These are phyloP conservation scores for Caracal caracal DNA, from an alignment of 2,113 vertebrate genomes.

Conservation along the genomic window DNA sequence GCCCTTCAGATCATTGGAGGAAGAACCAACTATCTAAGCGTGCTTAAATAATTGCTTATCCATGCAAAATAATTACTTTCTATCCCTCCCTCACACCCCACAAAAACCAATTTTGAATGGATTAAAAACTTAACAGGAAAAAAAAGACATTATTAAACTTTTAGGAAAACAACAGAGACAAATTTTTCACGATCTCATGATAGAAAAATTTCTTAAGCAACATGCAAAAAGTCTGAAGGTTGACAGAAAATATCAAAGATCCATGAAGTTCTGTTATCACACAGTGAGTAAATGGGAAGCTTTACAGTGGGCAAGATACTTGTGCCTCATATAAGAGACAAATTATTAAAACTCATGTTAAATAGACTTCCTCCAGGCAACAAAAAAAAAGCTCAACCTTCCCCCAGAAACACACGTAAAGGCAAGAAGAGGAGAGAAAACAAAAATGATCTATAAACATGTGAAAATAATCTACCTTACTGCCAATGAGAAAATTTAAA, in stretches of 20 bases:
- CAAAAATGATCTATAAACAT: not conserved
- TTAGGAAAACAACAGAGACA: not conserved
- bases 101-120: not conserved
- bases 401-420: not conserved
- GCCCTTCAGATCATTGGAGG: not conserved
- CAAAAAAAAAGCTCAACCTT: not conserved
- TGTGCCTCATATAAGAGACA: not conserved
- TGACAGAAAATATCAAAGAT: not conserved
- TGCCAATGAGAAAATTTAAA: not conserved
- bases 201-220: not conserved
- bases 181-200: not conserved
- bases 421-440: not conserved
- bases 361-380: not conserved
- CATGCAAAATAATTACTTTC: not conserved
- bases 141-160: not conserved
- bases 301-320: not conserved
- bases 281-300: not conserved
- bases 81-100: not conserved
- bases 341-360: not conserved
- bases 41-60: not conserved
- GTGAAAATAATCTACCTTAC: not conserved
- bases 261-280: not conserved
- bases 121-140: not conserved
- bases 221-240: not conserved
- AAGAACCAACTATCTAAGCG: not conserved